Evolutionary conservation across 2,888 invertebrate species (phyloP), one percentile per base, ranked within the genome.

Genomic region (Erebia aethiops): DNA sequence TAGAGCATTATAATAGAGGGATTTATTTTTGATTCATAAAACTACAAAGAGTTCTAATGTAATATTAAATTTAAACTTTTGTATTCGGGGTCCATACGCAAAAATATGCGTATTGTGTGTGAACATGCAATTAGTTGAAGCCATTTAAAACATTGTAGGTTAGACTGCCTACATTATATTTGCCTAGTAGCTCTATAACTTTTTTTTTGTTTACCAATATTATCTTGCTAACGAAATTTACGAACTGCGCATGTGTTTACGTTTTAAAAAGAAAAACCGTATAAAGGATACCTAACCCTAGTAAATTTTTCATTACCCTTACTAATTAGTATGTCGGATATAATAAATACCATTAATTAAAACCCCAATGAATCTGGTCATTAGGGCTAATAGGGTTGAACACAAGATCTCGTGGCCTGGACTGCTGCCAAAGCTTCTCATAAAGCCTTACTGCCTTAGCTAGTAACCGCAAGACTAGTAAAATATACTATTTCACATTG

Each of bases 331-430:
- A 13, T 46, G 43, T 43, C 43, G 11, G 46, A 46, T 46, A 46
- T 46, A 46, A 46, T 35, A 46, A 46, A 46, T 46, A 13, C 46
- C 11, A 35, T 21, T 11, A 21, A 21, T 56, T 16, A 26, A 35
- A 26, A 35, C 35, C 13, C 57, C 13, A 57, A 57, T 35, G 57
- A 57, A 58, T 58, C 8, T 58, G 35, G 16, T 60, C 10, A 61
- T 61, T 61, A 61, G 43, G 41, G 18, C 18, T 61, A 41, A 43
- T 43, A 57, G 26, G 56, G 35, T 35, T 57, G 14, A 57, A 26
- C 35, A 14, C 57, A 57, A 54, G 54, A 18, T 61, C 13, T 18
- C 43, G 16, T 13, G 43, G 43, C 61, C 43, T 61, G 61, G 61
- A 61, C 9, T 18, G 16, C 46, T 61, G 61, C 61, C 61, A 61